phyloP scores from a whole-genome alignment of 2,797 vertebrate genomes.

The Hyperoplus lanceolatus region DNA sequence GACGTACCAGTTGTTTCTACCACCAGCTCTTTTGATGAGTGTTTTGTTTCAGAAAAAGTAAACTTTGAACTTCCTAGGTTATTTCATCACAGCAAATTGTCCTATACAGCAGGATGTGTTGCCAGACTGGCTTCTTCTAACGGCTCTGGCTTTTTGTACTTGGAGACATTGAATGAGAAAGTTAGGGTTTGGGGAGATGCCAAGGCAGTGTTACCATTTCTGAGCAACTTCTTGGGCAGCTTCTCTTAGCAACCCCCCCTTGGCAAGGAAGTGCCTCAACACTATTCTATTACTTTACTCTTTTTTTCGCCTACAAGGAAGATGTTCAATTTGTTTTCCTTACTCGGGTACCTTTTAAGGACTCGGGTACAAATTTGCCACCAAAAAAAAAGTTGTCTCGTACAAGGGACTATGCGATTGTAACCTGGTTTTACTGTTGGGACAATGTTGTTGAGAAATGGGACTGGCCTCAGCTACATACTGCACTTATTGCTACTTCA shows the following conservation, averaged over 20 bases:
- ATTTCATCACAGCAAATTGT: conserved; percentile 39
- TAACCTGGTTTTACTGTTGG: conserved; percentile 28
- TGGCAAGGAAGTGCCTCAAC: conserved; percentile 55
- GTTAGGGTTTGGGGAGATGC: not conserved
- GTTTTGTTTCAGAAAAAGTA: conserved; percentile 36
- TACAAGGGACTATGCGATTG: conserved; percentile 23
- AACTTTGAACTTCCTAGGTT: conserved; percentile 34
- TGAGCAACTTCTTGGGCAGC: conserved; percentile 45
- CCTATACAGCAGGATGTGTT: conserved; percentile 23
- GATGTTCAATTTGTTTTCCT: conserved; percentile 17
- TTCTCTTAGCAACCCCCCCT: conserved; percentile 39
- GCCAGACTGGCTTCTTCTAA: conserved; percentile 44
- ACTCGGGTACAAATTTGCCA: conserved; percentile 41
- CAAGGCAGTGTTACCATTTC: conserved; percentile 38
- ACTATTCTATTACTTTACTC: conserved; percentile 31
- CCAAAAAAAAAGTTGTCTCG: conserved; percentile 35
- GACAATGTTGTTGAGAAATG: conserved; percentile 26
- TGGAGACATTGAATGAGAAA: conserved; percentile 7
- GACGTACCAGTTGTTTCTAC: conserved; percentile 50
- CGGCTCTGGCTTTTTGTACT: conserved; percentile 21
- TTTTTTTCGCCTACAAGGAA: conserved; percentile 16
- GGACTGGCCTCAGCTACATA: conserved; percentile 68
- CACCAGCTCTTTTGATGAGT: conserved; percentile 58
- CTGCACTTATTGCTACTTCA: conserved; percentile 70
- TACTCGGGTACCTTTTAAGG: conserved; percentile 12